A percentile compares a stretch with the other conserved stretches of the same genome.
phyloP scores from a whole-genome alignment of 30 jellyfish, hydroid and myxozoan species.

The Aurelia sp. region DNA sequence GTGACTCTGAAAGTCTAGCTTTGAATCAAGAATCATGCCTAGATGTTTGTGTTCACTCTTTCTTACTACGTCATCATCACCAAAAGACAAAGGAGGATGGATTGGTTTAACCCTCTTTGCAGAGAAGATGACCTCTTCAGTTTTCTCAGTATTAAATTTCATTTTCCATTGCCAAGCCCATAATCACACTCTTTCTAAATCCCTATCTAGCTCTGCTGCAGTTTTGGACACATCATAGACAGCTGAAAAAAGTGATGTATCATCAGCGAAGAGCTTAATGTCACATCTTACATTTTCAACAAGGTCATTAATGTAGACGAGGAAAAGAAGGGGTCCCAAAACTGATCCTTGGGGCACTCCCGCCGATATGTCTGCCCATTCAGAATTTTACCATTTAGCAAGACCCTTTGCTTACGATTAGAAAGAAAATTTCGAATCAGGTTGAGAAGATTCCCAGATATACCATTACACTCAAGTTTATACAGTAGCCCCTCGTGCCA shows the following conservation, averaged over 20 bases:
- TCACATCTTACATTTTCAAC: slow-evolving; percentile 13
- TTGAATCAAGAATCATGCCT: slow-evolving; percentile 53
- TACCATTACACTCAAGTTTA: slow-evolving; percentile 40
- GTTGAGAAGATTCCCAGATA: slow-evolving; percentile 27
- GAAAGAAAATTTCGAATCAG: slow-evolving; percentile 21
- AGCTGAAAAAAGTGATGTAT: slow-evolving; percentile 28
- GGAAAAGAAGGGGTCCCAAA: slow-evolving; percentile 48
- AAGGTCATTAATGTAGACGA: slow-evolving; percentile 47
- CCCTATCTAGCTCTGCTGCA: slow-evolving; percentile 32
- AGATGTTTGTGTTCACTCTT: slow-evolving; percentile 39
- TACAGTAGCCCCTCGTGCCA: slow-evolving; percentile 44
- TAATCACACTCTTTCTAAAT: slow-evolving; percentile 39
- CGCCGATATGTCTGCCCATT: slow-evolving; percentile 49
- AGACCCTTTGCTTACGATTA: slow-evolving; percentile 39
- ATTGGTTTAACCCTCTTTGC: slow-evolving; percentile 23
- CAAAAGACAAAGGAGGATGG: slow-evolving; percentile 47
- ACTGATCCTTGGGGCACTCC: slow-evolving; percentile 61
- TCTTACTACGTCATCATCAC: slow-evolving; percentile 27
- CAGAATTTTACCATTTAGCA: slow-evolving; percentile 49
- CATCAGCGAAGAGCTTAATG: slow-evolving; percentile 47
- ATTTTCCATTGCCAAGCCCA: slow-evolving; percentile 68
- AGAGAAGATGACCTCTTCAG: slow-evolving; percentile 42
- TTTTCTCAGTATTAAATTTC: slow-evolving; percentile 45
- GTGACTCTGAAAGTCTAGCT: slow-evolving; percentile 51
- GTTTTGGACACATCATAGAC: slow-evolving; percentile 24